Percentiles rank a stretch among this genome's conserved stretches.
phyloP scores from a whole-genome alignment of 1,140 invertebrate genomes.

The Muscidifurax raptorellus region DNA sequence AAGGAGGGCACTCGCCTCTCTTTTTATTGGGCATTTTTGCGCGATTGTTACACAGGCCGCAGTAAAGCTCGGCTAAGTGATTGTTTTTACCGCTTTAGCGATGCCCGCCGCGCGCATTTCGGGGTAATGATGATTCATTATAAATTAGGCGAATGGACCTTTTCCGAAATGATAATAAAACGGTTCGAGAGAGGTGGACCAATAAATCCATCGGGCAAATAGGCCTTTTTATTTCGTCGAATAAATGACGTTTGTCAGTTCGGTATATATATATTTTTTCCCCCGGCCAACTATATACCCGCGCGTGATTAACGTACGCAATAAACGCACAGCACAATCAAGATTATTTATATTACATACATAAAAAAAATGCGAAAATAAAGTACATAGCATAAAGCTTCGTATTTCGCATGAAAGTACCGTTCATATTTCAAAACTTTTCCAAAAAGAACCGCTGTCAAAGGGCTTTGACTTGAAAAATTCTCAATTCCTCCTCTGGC shows the following conservation, averaged over 20 bases:
- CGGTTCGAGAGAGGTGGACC: not conserved
- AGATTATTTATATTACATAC: too few relatives aligned
- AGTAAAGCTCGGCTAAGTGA: constrained; percentile 38
- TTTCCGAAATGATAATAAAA: constrained; percentile 25
- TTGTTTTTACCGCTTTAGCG: constrained; percentile 20
- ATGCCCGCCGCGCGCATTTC: not conserved
- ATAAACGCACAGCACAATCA: not conserved
- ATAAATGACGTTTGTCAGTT: not conserved
- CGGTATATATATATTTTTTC: not conserved
- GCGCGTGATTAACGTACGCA: not conserved
- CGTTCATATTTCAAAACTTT: too few relatives aligned
- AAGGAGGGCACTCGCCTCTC: not conserved
- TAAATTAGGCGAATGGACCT: not conserved
- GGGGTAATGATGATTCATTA: constrained; percentile 21
- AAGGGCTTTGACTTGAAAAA: too few relatives aligned
- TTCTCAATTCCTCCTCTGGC: too few relatives aligned
- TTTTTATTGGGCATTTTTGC: constrained; percentile 32
- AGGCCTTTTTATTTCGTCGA: not conserved
- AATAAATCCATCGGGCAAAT: not conserved
- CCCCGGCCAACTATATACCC: not conserved
- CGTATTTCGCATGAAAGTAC: too few relatives aligned
- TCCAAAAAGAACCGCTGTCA: too few relatives aligned
- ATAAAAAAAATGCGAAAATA: too few relatives aligned
- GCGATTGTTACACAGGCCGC: constrained; percentile 1
- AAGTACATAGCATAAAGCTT: too few relatives aligned